Conservation (phyloP, 2,888 invertebrate species). For the Drosophila melanocephala region DNA sequence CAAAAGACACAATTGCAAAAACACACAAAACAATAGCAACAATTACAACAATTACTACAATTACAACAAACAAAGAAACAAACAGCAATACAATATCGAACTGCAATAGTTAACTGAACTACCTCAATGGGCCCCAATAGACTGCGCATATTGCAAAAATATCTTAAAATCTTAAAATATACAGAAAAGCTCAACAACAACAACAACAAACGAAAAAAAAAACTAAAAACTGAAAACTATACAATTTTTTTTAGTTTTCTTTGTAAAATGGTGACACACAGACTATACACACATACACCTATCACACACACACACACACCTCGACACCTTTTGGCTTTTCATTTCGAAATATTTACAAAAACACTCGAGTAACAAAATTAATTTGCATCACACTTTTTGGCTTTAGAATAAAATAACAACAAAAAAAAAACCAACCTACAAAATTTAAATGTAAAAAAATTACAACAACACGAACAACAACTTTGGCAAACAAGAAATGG, state of each 20-base stretch:
- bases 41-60: slow-evolving; percentile 49
- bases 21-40: slow-evolving; percentile 29
- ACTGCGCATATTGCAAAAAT: slow-evolving; percentile 56
- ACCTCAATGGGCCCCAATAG: slow-evolving; percentile 84
- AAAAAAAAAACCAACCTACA: slow-evolving; percentile 8
- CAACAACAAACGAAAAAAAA: slow-evolving; percentile 6
- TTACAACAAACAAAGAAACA: slow-evolving; percentile 55
- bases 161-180: slow-evolving; percentile 20
- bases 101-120: slow-evolving; percentile 85
- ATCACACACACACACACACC: slow-evolving; percentile 22
- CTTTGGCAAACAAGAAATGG: slow-evolving; percentile 36
- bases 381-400: slow-evolving; percentile 32
- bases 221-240: slow-evolving; percentile 15
- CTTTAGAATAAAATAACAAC: slow-evolving; percentile 9
- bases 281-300: slow-evolving; percentile 18
- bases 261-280: slow-evolving; percentile 77
- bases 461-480: slow-evolving; percentile 24
- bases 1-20: slow-evolving; percentile 57
- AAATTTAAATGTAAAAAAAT: slow-evolving; percentile 35
- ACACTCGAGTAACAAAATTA: slow-evolving; percentile 21
- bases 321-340: slow-evolving; percentile 52
- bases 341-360: slow-evolving; percentile 58
- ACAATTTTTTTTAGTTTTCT: slow-evolving; percentile 38
- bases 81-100: slow-evolving; percentile 75
- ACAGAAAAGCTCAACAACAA: not conserved